Evolutionary conservation across 2,797 vertebrate genomes (phyloP), one percentile per base, ranked within the genome.

Genomic region (Phataginus tetradactyla): DNA sequence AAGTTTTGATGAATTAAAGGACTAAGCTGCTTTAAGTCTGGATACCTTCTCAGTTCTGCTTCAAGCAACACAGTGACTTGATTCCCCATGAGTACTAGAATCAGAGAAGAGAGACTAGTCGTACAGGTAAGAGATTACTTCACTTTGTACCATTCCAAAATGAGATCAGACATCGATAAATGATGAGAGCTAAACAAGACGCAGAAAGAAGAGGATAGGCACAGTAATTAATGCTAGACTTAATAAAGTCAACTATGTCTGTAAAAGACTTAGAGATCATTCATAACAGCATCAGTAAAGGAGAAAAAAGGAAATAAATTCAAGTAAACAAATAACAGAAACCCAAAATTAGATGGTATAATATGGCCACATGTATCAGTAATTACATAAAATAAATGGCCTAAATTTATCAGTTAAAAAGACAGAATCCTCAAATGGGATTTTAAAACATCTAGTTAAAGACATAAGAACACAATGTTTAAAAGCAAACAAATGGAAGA

Each of bases 371-470:
- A 64, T 59, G 53, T 27, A 32, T 71, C 53, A 37, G 83, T 32
- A 45, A 80, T 80, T 49, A 85, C 34, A 23, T 59, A 29, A 80
- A 75, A 86, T 84, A 55, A 84, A 66, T 32, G 29, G 4, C 51
- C 61, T 71, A 75, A 89, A 59, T 14, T 95, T 25, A 80, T 13
- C 68, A 95, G 23, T 45, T 61, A 78, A 63, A 94, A 94, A 68
- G 49, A 45, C 12, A 80, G 27, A 90, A 85, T 84, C 61, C 34
- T 63, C 63, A 89, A 84, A 71, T 17, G 32, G 37, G 20, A 71
- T 89, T 77, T 53, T 77, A 93, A 94, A 94, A 55, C 3, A 68
- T 66, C 25, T 53, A 59, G 66, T 94, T 66, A 69, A 93, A 84
- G 72, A 91, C 6, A 78, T 7, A 85, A 88, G 15, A 5, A 42